Evolutionary conservation across 2,888 invertebrate genomes (phyloP), one percentile per base, ranked within the genome.

Genomic region (Schizotus pectinicornis): DNA sequence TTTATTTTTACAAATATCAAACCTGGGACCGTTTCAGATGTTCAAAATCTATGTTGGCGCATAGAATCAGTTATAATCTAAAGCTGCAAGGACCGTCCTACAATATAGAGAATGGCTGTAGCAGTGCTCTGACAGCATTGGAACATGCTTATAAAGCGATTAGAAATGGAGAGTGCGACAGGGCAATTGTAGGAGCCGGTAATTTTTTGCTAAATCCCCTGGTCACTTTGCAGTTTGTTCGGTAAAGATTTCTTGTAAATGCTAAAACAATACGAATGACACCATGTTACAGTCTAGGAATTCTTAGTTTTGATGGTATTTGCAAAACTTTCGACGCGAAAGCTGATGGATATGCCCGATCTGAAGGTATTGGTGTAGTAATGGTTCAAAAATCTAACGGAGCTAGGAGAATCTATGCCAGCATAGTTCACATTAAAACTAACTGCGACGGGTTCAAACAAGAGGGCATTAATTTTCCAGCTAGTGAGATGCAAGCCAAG

Each of bases 41-140:
- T 77, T 90, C 90, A 69, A 85, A 92, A 58, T 91, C 93, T 8
- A 94, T 95, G 94, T 85, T 95, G 76, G 90, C 94, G 13, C 94
- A 95, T 80, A 86, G 95, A 49, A 86, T 95, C 64, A 94, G 94
- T 0, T 95, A 90, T 77, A 88, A 89, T 80, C 84, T 95, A 59
- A 94, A 94, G 9, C 83, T 92, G n/a, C 88, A 88, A 65, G 94
- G 95, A 0, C 95, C 95, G 0, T 94, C 94, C 7, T 93, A 88
- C 80, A 85, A 91, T 0, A 83, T 95, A 8, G 95, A 95, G 79
- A 93, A 94, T 0, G 95, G 95, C 0, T 95, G 95, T 77, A 94
- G 94, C 7, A 94, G 94, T 46, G 91, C 93, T n/a, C 84, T 94
- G 65, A 86, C 91, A 67, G 95, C 94, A 0, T 64, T 95, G 59